phyloP scores from a whole-genome alignment of 2,113 vertebrate genomes.

The Pterocles orientalis region DNA sequence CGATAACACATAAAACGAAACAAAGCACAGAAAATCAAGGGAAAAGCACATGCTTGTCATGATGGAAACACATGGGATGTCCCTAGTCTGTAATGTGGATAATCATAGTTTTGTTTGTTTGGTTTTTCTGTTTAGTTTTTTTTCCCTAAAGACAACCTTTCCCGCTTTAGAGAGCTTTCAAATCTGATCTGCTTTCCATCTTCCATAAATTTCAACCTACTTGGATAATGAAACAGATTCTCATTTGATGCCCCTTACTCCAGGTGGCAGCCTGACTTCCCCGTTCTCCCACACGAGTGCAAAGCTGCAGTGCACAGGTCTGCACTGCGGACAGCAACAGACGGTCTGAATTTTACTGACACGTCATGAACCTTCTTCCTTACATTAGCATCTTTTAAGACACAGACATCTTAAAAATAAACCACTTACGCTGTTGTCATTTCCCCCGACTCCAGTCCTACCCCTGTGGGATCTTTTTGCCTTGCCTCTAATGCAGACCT shows the following conservation, averaged over 20 bases:
- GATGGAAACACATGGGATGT: not conserved
- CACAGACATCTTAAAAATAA: not conserved
- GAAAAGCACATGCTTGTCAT: not conserved
- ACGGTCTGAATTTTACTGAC: not conserved
- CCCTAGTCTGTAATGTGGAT: not conserved
- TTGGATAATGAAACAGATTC: not conserved
- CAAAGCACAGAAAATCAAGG: not conserved
- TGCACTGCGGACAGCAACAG: not conserved
- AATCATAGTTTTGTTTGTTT: not conserved
- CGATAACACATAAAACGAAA: fast-evolving
- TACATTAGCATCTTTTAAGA: not conserved
- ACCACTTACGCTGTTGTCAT: not conserved
- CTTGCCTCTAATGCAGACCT: not conserved
- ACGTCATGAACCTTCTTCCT: not conserved
- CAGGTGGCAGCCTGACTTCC: not conserved
- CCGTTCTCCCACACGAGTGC: not conserved
- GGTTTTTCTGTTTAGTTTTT: not conserved
- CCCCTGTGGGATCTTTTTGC: not conserved
- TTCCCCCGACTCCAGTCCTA: not conserved
- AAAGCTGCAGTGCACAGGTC: not conserved
- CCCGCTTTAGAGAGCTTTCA: not conserved
- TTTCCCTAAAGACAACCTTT: not conserved
- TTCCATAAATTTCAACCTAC: not conserved
- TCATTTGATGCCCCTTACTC: not conserved
- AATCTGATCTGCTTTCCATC: not conserved